Evolutionary conservation across 1,140 invertebrate species (phyloP), one percentile per base, ranked within the genome.

Genomic region (Heliconius himera): DNA sequence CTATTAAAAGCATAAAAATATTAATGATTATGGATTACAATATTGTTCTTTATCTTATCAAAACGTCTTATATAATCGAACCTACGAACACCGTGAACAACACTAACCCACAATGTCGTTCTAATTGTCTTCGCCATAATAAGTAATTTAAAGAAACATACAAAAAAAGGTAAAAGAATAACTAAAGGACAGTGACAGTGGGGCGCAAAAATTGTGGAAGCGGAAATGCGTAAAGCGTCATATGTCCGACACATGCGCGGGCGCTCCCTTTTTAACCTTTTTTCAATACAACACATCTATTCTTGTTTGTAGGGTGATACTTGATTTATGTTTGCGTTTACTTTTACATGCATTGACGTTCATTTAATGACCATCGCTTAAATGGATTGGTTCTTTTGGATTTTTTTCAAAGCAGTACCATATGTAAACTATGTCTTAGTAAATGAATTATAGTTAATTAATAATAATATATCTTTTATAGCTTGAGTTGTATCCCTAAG

Each of bases 191-290:
- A 60, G 54, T 26, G 85, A 86, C 86, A 90, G 89, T 87, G 76
- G 75, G 80, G 70, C 85, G 90, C 90, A 87, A 91, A 92, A 90
- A 85, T 93, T 87, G 80, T 79, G 79, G 84, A 85, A 90, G 89
- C 92, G 92, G 92, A 93, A 92, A 90, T 86, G 87, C 49, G 74
- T 51, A 49, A 74, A 82, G 79, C 86, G 87, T 90, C 90, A 92
- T 86, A 92, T 92, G 92, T 81, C 56, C 81, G 70, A 81, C 92
- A 93, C 90, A 92, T 92, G 92, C 88, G 90, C 87, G 70, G 41
- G 89, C 88, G 90, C 89, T 87, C 90, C 90, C 86, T 92, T 93
- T 93, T 91, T 91, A 87, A 80, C 82, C 88, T 91, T 91, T 90
- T 90, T 90, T 88, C 81, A 78, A 84, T 86, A 85, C 83, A 88